These are phyloP conservation scores for Lampris incognitus DNA, from an alignment of 2,113 vertebrate species.

Conservation along the genomic window DNA sequence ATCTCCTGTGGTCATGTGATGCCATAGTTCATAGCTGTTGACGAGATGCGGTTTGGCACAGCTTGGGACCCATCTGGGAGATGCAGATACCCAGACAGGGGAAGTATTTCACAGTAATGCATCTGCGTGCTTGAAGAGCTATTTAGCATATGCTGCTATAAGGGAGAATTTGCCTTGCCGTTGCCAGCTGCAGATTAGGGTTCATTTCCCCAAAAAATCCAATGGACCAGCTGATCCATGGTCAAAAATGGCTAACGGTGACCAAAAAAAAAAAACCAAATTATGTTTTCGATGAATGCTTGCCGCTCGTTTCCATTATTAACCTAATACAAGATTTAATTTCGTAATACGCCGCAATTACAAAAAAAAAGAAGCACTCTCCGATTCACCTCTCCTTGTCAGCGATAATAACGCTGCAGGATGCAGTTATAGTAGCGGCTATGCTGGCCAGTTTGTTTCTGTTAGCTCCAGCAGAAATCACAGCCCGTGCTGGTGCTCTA, in stretches of 20 bases:
- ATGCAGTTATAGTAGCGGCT: slow-evolving; percentile 53
- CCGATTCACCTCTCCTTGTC: slow-evolving; percentile 22
- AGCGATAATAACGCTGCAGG: slow-evolving; percentile 56
- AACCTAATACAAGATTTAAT: slow-evolving; percentile 26
- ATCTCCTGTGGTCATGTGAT: slow-evolving; percentile 68
- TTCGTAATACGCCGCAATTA: slow-evolving; percentile 25
- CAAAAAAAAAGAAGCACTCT: slow-evolving; percentile 11
- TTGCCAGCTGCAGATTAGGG: slow-evolving; percentile 78
- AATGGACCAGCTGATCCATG: slow-evolving; percentile 72
- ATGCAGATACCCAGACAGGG: slow-evolving; percentile 75
- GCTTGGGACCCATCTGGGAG: slow-evolving; percentile 77
- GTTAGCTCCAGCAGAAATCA: slow-evolving; percentile 68
- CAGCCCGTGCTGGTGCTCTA: slow-evolving; percentile 74
- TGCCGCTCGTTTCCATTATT: slow-evolving; percentile 39
- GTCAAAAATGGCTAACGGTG: slow-evolving; percentile 29
- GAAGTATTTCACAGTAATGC: slow-evolving; percentile 72
- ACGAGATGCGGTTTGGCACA: slow-evolving; percentile 79
- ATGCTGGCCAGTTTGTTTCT: slow-evolving; percentile 66
- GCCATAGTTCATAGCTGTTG: slow-evolving; percentile 76
- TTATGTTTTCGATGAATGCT: slow-evolving; percentile 24
- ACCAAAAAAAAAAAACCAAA: slow-evolving; percentile 12
- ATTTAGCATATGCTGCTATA: slow-evolving; percentile 84
- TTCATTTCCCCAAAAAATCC: slow-evolving; percentile 66
- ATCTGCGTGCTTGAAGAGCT: slow-evolving; percentile 77
- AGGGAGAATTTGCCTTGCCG: slow-evolving; percentile 67